These are phyloP conservation scores for Bryconaethiops microstoma DNA, from an alignment of 2,797 vertebrate genomes.

Conservation along the genomic window DNA sequence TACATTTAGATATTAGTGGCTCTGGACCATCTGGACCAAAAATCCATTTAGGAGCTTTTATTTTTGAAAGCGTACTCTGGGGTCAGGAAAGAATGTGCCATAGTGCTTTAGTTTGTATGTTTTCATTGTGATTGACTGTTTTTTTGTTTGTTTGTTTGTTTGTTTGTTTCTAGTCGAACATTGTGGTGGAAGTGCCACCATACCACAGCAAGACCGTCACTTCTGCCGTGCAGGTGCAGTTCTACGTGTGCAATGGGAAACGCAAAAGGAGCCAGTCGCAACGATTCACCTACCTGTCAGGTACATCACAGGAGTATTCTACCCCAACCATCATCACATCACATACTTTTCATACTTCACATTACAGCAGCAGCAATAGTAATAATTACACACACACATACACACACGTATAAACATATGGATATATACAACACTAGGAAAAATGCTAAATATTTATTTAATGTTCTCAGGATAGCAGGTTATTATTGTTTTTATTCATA, in stretches of 20 bases:
- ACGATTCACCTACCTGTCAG: constrained; percentile 96
- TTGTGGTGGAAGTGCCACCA: constrained; percentile 93
- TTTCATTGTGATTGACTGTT: neutral
- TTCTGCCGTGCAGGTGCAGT: constrained; percentile 94
- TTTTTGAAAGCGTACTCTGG: neutral
- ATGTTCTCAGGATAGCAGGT: too few species aligned
- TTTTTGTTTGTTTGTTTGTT: too few species aligned
- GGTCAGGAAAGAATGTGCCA: too few species aligned
- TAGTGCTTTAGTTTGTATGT: neutral
- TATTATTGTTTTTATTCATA: too few species aligned
- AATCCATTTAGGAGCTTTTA: neutral
- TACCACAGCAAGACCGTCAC: constrained; percentile 95
- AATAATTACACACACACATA: neutral
- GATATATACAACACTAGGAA: too few species aligned
- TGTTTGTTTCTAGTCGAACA: constrained; percentile 79
- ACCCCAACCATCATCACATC: neutral
- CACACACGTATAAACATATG: too few species aligned
- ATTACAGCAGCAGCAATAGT: neutral
- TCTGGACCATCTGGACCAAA: neutral
- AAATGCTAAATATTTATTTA: too few species aligned
- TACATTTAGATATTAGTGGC: neutral
- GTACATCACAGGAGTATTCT: constrained; percentile 68
- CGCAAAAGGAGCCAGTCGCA: constrained; percentile 99
- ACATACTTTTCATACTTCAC: neutral
- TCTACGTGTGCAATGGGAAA: constrained; percentile 98